A percentile compares a stretch with the other conserved stretches of the same genome.
Conservation (phyloP, 2,113 vertebrate species). For the Triplophysa siluroides region DNA sequence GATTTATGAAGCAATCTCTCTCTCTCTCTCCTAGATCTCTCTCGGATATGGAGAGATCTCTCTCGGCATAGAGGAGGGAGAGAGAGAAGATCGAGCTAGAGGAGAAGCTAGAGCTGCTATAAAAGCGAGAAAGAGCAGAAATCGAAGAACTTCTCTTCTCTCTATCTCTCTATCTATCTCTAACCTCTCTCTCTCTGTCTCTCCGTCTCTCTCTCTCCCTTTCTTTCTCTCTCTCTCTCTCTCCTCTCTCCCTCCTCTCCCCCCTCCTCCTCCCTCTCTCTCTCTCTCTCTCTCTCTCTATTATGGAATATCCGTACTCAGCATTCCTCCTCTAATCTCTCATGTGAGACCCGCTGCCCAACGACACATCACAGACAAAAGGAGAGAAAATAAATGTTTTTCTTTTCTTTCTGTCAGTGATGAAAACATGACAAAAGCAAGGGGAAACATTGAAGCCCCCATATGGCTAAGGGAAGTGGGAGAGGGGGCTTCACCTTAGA, state of each 20-base stretch:
- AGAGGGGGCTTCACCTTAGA: conserved; percentile 44
- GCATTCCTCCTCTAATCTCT: neutral
- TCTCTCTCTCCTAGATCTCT: conserved; percentile 20
- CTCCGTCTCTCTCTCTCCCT: too few relatives aligned
- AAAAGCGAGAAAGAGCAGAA: too few relatives aligned
- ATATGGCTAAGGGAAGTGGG: conserved; percentile 47
- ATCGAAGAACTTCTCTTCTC: too few relatives aligned
- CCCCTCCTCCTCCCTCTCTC: too few relatives aligned
- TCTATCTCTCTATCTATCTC: neutral
- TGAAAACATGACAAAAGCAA: conserved; percentile 63
- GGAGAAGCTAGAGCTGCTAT: too few relatives aligned
- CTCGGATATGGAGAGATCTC: too few relatives aligned
- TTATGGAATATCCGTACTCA: neutral
- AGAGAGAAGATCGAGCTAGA: too few relatives aligned
- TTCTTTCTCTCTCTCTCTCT: too few relatives aligned
- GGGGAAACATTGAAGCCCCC: conserved; percentile 53
- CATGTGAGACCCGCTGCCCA: neutral
- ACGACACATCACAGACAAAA: conserved; percentile 5
- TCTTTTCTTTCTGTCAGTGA: conserved; percentile 44
- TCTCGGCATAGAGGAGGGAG: too few relatives aligned
- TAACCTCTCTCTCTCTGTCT: neutral
- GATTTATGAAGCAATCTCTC: conserved; percentile 66
- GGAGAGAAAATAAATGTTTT: conserved; percentile 41
- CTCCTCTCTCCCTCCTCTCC: too few relatives aligned
- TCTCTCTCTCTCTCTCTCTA: too few relatives aligned